phyloP scores from a whole-genome alignment of 1,140 invertebrate genomes.

The Eriocheir sinensis region DNA sequence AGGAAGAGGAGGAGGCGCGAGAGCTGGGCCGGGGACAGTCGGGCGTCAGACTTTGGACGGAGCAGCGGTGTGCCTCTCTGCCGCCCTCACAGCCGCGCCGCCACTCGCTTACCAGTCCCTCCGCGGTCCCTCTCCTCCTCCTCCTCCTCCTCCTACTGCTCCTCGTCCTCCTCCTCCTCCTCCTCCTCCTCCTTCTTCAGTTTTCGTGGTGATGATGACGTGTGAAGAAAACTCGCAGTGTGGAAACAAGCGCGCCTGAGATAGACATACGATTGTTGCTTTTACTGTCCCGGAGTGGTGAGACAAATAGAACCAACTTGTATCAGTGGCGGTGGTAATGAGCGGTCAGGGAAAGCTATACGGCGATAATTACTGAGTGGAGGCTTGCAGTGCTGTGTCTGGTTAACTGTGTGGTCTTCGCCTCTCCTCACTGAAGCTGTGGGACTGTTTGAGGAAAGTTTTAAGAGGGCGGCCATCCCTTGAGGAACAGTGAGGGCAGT shows the following conservation, averaged over 20 bases:
- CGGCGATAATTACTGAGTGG: neutral
- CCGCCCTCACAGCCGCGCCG: neutral
- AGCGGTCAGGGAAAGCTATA: too few relatives aligned
- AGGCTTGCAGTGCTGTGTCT: neutral
- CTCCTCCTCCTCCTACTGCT: neutral
- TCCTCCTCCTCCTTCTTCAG: neutral
- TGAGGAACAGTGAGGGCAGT: neutral
- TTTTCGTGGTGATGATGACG: neutral
- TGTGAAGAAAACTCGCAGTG: neutral
- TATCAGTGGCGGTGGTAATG: neutral
- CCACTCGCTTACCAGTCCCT: neutral
- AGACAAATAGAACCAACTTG: neutral
- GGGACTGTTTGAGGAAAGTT: too few relatives aligned
- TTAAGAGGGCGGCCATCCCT: neutral
- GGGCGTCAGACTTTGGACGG: conserved; percentile 1
- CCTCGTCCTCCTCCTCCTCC: neutral
- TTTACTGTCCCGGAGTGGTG: neutral
- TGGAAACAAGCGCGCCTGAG: neutral
- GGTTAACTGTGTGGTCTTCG: neutral
- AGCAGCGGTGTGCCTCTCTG: neutral
- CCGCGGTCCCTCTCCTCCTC: neutral
- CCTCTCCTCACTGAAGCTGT: neutral
- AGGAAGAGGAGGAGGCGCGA: neutral
- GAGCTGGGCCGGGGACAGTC: neutral
- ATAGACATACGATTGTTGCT: neutral